phyloP scores from a whole-genome alignment of 2,113 vertebrate species.

The Antechinus stuartii region DNA sequence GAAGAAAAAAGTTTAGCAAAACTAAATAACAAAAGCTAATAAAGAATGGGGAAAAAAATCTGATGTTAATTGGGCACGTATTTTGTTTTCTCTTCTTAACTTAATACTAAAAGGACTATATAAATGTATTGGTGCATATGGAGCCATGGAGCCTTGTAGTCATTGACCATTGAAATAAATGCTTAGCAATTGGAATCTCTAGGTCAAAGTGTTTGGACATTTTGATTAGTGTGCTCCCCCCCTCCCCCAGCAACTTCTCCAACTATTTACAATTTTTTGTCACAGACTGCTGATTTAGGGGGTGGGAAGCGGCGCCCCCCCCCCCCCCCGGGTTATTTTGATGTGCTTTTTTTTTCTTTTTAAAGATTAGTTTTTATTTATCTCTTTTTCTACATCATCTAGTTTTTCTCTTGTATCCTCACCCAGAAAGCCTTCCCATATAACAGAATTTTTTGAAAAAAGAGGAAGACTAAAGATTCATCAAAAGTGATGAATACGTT shows the following conservation, averaged over 20 bases:
- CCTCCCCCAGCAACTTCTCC: background rate
- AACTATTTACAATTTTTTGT: background rate
- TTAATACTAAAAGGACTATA: background rate
- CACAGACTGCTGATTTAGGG: background rate
- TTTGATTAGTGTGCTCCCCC: background rate
- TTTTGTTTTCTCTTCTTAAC: background rate
- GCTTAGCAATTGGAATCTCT: background rate
- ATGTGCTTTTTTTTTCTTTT: slow-evolving; percentile 5
- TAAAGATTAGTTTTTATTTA: background rate
- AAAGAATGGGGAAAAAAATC: background rate
- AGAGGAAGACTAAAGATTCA: background rate
- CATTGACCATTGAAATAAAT: background rate
- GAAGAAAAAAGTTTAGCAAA: background rate
- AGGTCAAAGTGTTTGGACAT: background rate
- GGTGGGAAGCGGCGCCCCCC: no score
- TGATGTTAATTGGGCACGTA: background rate
- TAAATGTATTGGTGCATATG: background rate
- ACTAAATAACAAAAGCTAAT: background rate
- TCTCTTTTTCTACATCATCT: background rate
- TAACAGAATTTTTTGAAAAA: background rate
- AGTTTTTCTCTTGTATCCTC: background rate
- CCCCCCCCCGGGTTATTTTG: background rate
- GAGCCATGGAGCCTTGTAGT: background rate
- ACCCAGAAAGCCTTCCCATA: background rate
- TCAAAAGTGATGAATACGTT: background rate